phyloP scores from a whole-genome alignment of 2,888 invertebrate species.

The Macrophya annulata region DNA sequence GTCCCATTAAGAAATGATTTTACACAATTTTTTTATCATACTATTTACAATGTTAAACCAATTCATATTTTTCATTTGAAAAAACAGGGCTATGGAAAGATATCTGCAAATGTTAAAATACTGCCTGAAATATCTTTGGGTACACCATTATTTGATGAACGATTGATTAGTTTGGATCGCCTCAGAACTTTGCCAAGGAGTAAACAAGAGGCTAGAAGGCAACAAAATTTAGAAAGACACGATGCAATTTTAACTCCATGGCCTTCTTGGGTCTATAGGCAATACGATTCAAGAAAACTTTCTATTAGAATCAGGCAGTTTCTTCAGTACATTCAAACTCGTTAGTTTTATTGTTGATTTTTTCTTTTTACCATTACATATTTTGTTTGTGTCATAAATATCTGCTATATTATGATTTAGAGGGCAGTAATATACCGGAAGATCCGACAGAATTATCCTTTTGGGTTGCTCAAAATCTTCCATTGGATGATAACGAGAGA shows the following conservation, averaged over 20 bases:
- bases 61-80: not conserved
- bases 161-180: conserved; percentile 72
- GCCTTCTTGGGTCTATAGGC: conserved; percentile 86
- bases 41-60: conserved; percentile 8
- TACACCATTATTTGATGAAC: conserved; percentile 81
- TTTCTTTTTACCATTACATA: not conserved
- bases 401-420: conserved; percentile 64
- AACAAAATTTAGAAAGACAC: conserved; percentile 72
- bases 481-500: conserved; percentile 85
- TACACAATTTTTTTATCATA: not conserved
- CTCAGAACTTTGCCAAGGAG: conserved; percentile 66
- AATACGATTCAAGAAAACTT: conserved; percentile 82
- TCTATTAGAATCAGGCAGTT: conserved; percentile 77
- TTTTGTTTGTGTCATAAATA: not conserved
- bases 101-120: conserved; percentile 82
- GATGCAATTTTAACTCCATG: conserved; percentile 83
- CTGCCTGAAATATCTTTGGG: conserved; percentile 85
- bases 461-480: conserved; percentile 91
- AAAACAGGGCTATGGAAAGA: conserved; percentile 65
- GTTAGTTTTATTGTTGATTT: conserved; percentile 64
- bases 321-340: conserved; percentile 72
- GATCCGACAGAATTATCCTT: conserved; percentile 88
- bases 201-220: conserved; percentile 65
- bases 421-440: conserved; percentile 81
- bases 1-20: not conserved